Conservation (phyloP, 2,113 vertebrate species). For the Oncorhynchus masou region DNA sequence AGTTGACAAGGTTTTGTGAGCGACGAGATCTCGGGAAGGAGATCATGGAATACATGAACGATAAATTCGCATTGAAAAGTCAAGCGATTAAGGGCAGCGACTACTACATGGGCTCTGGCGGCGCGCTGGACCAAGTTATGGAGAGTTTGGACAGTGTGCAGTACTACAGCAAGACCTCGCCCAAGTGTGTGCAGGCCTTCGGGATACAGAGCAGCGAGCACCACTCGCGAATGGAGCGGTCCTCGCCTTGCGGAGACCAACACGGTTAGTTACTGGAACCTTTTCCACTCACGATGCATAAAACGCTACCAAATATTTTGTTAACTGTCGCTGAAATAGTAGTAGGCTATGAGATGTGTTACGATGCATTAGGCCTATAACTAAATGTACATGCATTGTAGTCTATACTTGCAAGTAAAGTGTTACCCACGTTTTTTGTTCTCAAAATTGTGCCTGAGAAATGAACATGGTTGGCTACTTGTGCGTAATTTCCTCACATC, state of each 20-base stretch:
- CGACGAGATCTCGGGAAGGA: conserved; percentile 50
- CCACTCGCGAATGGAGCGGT: conserved; percentile 80
- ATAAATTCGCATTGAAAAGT: conserved; percentile 92
- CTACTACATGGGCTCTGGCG: conserved; percentile 88
- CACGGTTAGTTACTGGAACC: conserved; percentile 75
- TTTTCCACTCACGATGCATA: no score
- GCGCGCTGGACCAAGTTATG: conserved; percentile 90
- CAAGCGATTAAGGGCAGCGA: conserved; percentile 84
- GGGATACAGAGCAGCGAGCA: conserved; percentile 83
- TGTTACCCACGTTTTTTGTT: no score
- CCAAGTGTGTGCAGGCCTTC: conserved; percentile 89
- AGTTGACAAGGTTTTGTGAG: conserved; percentile 43
- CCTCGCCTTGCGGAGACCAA: conserved; percentile 84
- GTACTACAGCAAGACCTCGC: conserved; percentile 89
- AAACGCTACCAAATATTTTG: no score
- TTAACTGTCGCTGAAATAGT: no score
- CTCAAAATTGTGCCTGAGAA: no score
- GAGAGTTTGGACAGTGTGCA: conserved; percentile 90
- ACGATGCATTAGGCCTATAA: no score
- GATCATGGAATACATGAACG: conserved; percentile 96
- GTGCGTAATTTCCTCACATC: no score
- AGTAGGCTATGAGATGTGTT: no score
- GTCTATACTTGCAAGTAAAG: no score
- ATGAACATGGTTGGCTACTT: no score
- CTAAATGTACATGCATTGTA: no score